phyloP scores from a whole-genome alignment of 2,113 vertebrate genomes.

The Sander lucioperca region DNA sequence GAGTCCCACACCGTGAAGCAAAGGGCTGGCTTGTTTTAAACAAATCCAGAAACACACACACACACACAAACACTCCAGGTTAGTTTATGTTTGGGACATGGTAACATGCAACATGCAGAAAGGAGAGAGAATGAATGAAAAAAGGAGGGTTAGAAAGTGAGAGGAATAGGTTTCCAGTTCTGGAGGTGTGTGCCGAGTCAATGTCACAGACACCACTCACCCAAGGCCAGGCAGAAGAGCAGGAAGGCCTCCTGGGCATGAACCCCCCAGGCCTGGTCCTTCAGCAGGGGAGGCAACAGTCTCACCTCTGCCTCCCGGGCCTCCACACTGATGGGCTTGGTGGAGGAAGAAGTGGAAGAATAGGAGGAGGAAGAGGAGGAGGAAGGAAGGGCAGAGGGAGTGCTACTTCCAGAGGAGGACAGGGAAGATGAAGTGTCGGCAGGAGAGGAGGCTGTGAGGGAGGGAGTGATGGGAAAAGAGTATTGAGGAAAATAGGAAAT shows the following conservation, averaged over 20 bases:
- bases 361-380: conserved; percentile 77
- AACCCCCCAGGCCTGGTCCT: conserved; percentile 93
- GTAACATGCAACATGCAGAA: conserved; percentile 59
- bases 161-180: conserved; percentile 2
- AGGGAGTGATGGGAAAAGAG: conserved; percentile 70
- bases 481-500: conserved; percentile 82
- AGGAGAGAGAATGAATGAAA: conserved; percentile 7
- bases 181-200: conserved; percentile 20
- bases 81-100: conserved; percentile 43
- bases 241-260: conserved; percentile 88
- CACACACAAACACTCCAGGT: conserved; percentile 15
- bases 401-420: conserved; percentile 86
- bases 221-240: conserved; percentile 96
- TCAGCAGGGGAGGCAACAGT: conserved; percentile 94
- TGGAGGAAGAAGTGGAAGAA: conserved; percentile 83
- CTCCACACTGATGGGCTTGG: conserved; percentile 82
- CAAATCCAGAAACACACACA: conserved; percentile 20
- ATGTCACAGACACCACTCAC: conserved; percentile 87
- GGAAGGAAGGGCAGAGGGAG: conserved; percentile 83
- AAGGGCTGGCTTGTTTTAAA: conserved; percentile 31
- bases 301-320: conserved; percentile 81
- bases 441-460: conserved; percentile 85
- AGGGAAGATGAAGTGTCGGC: conserved; percentile 89
- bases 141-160: neutral
- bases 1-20: conserved; percentile 21